These are phyloP conservation scores for Ooceraea biroi DNA, from an alignment of 1,140 invertebrate genomes.

Conservation along the genomic window DNA sequence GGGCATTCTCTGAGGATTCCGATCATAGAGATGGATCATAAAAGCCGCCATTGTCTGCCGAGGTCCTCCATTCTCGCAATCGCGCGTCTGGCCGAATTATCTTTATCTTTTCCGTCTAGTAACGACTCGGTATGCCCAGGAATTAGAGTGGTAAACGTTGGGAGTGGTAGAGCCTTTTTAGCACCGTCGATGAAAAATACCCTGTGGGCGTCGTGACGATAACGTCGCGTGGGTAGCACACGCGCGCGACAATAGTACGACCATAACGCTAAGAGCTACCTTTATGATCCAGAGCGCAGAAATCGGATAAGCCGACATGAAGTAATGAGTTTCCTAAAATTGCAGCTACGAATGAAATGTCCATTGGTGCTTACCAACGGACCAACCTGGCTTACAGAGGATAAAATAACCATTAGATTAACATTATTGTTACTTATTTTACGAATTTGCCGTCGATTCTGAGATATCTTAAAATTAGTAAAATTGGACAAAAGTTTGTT, in stretches of 20 bases:
- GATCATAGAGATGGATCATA: conserved; percentile 29
- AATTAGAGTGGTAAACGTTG: conserved; percentile 46
- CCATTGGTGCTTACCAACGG: background rate
- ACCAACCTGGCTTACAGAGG: no score
- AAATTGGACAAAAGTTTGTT: no score
- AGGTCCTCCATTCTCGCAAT: conserved; percentile 6
- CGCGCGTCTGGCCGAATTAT: conserved; percentile 36
- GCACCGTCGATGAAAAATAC: conserved; percentile 20
- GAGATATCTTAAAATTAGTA: no score
- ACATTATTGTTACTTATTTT: no score
- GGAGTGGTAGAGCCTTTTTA: background rate
- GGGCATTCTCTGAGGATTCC: conserved; percentile 30
- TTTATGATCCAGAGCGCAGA: conserved; percentile 39
- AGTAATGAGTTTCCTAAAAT: conserved; percentile 36
- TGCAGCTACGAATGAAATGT: conserved; percentile 1
- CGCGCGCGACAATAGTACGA: conserved; percentile 44
- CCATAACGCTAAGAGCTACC: conserved; percentile 27
- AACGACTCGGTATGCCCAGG: conserved; percentile 16
- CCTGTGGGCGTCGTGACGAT: background rate
- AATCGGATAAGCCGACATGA: conserved; percentile 44
- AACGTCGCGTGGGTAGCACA: conserved; percentile 5
- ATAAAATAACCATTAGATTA: no score
- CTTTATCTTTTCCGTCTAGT: conserved; percentile 36
- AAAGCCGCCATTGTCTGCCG: conserved; percentile 35
- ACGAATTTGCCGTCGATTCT: no score